Percentiles rank a stretch among this genome's conserved stretches.
Evolutionary conservation across 2,888 invertebrate species (phyloP).

Genomic region (Eilema griseolum): DNA sequence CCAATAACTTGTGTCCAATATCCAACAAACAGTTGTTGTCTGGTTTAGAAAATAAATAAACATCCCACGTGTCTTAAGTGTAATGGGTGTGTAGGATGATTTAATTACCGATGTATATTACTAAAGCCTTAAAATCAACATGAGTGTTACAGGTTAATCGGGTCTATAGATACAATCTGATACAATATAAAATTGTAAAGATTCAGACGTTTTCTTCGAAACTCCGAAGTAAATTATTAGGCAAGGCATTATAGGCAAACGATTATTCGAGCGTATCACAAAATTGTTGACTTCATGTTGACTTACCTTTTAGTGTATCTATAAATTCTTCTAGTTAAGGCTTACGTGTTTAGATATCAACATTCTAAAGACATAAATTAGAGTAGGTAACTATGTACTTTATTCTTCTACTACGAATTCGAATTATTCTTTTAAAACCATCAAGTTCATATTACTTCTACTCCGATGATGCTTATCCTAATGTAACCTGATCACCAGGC

Average conservation of each 20-base stretch:
- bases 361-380: no score
- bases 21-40: constrained; percentile 13
- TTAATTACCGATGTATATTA: neutral
- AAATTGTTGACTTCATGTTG: neutral
- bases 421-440: neutral
- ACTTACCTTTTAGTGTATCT: neutral
- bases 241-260: neutral
- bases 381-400: no score
- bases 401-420: no score
- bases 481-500: neutral
- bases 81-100: neutral
- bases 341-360: neutral
- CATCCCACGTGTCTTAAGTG: no score
- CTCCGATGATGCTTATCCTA: neutral
- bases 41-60: neutral
- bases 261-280: neutral
- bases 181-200: neutral
- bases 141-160: neutral
- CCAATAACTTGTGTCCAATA: no score
- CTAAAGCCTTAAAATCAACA: neutral
- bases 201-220: neutral
- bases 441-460: constrained; percentile 1
- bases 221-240: neutral
- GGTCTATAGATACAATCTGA: neutral
- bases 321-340: neutral